Evolutionary conservation across 2,797 vertebrate species (phyloP), one percentile per base, ranked within the genome.

Genomic region (Mionectes olivaceus): DNA sequence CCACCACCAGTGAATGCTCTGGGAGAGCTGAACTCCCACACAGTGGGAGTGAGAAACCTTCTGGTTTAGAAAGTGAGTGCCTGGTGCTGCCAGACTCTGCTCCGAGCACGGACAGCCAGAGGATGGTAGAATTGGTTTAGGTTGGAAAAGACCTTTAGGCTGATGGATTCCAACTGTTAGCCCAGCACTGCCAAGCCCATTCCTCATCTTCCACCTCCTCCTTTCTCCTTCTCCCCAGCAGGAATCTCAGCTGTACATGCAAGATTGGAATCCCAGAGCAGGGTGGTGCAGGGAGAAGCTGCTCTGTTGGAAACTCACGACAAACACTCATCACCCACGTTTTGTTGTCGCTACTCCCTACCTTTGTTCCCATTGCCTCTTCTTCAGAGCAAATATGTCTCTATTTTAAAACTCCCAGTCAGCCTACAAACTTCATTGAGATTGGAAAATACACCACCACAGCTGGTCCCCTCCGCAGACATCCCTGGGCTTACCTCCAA

Each of bases 81-180:
- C 64, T 37, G 30, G 19, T 7, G 27, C 79, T 80, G 65, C 67
- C 90, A 63, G 43, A 8, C 19, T 9, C 0, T 4, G 15, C 28
- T 39, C 30, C 0, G n/a, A 56, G 17, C 4, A 2, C 0, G 5
- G 4, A 25, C 9, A 7, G 47, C 13, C 46, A 13, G 13, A 22
- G 52, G n/a, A 17, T 1, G 32, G 19, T 47, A 33, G 37, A 33
- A 5, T 24, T 25, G 6, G 11, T 41, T 23, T 0, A 2, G n/a
- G 10, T 5, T 27, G 65, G 44, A 35, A 52, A 46, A 10, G 23
- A 52, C 39, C 87, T 64, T 46, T 23, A 1, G 2, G 44, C 2
- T 7, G n/a, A 13, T 44, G 44, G 43, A 33, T 33, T 4, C 37
- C 56, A 56, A 0, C 7, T 0, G 1, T 7, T 39, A 24, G 7